Percentiles rank a stretch among this genome's conserved stretches.
Evolutionary conservation across 2,113 vertebrate genomes (phyloP).

Genomic region (Ctenomys sociabilis): DNA sequence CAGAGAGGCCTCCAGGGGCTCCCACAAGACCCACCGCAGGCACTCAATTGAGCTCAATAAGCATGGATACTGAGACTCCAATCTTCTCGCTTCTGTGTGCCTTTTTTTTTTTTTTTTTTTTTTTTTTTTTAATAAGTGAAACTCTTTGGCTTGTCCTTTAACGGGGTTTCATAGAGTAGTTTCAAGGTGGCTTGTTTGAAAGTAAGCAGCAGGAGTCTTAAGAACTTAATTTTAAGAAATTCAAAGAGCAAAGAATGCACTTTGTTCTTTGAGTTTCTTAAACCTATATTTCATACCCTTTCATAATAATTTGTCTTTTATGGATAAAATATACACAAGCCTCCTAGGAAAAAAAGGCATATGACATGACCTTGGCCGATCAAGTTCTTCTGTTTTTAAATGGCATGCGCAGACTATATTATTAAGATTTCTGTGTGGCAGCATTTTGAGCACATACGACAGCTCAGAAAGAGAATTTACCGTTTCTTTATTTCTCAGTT

Average conservation of each 20-base stretch:
- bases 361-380: constrained; percentile 77
- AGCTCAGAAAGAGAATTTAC: constrained; percentile 65
- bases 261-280: constrained; percentile 88
- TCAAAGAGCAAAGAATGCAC: constrained; percentile 81
- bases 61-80: constrained; percentile 63
- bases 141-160: constrained; percentile 78
- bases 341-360: constrained; percentile 77
- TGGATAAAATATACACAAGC: constrained; percentile 84
- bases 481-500: constrained; percentile 78
- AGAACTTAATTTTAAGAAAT: constrained; percentile 87
- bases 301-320: constrained; percentile 85
- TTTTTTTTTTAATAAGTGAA: constrained; percentile 63
- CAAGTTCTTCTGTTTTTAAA: constrained; percentile 77
- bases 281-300: constrained; percentile 83
- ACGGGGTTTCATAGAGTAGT: constrained; percentile 64
- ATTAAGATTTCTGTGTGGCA: constrained; percentile 71
- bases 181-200: constrained; percentile 87
- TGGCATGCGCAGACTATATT: constrained; percentile 53
- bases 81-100: constrained; percentile 39
- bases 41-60: constrained; percentile 72
- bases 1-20: constrained; percentile 52
- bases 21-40: constrained; percentile 62
- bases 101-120: neutral
- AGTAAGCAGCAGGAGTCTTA: constrained; percentile 84
- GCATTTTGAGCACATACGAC: constrained; percentile 34